A percentile compares a stretch with the other conserved stretches of the same genome.
phyloP scores from a whole-genome alignment of 2,113 vertebrate genomes.

The Psittacula cyanocephala region DNA sequence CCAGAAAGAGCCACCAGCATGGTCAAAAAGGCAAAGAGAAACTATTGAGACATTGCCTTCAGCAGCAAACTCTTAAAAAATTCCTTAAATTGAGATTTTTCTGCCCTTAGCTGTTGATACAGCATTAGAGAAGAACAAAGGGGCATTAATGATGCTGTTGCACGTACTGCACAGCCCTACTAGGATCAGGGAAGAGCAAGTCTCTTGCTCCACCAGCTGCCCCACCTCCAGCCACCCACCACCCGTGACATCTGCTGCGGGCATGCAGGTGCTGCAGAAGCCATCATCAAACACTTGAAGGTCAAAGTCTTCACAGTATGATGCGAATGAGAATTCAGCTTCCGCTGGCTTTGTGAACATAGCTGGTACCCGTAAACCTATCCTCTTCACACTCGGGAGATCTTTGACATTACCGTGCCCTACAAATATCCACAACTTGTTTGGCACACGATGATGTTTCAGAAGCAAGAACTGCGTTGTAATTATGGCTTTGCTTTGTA shows the following conservation, averaged over 20 bases:
- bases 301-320: background rate
- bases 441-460: background rate
- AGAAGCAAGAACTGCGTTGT: constrained; percentile 22
- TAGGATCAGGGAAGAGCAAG: background rate
- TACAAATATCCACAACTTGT: constrained; percentile 3
- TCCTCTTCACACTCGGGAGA: background rate
- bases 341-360: background rate
- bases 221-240: background rate
- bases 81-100: background rate
- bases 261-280: background rate
- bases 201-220: background rate
- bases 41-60: background rate
- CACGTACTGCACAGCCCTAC: background rate
- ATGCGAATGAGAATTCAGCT: background rate
- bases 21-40: background rate
- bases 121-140: background rate
- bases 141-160: background rate
- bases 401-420: background rate
- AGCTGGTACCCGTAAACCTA: background rate
- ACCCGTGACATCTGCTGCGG: rapidly evolving
- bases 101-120: background rate
- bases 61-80: background rate
- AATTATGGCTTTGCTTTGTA: constrained; percentile 43
- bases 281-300: background rate
- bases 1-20: background rate